A percentile compares a stretch with the other conserved stretches of the same genome.
phyloP scores from a whole-genome alignment of 30 jellyfish, hydroid and myxozoan genomes.

The Aurelia sp. region DNA sequence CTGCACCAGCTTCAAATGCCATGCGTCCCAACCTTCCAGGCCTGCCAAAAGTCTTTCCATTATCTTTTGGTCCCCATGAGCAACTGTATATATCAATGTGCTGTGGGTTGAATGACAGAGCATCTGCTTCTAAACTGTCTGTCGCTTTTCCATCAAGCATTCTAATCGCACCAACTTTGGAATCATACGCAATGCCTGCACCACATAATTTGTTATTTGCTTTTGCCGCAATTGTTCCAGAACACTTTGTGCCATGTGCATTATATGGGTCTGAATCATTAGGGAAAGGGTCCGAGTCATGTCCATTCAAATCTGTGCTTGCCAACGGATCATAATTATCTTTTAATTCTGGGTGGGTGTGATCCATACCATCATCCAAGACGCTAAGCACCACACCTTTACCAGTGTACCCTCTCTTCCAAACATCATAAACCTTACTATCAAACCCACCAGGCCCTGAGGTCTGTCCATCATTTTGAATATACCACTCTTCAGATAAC shows the following conservation, averaged over 20 bases:
- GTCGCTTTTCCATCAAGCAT: conserved; percentile 98
- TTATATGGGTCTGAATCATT: conserved; percentile 96
- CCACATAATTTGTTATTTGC: conserved; percentile 97
- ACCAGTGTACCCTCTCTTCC: conserved; percentile 94
- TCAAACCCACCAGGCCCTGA: conserved; percentile 93
- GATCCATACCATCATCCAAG: conserved; percentile 98
- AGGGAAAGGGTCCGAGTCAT: conserved; percentile 96
- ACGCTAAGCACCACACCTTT: conserved; percentile 90
- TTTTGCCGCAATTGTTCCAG: conserved; percentile 98
- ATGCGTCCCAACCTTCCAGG: conserved; percentile 95
- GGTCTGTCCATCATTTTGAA: conserved; percentile 86
- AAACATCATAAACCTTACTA: conserved; percentile 70
- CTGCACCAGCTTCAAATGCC: conserved; percentile 94
- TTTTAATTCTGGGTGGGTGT: conserved; percentile 94
- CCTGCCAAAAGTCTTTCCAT: conserved; percentile 96
- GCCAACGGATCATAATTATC: conserved; percentile 93
- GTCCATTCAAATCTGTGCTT: conserved; percentile 94
- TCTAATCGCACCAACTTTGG: conserved; percentile 94
- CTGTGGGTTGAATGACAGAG: conserved; percentile 84
- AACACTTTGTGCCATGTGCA: conserved; percentile 99
- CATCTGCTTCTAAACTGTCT: conserved; percentile 97
- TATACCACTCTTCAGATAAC: conserved; percentile 85
- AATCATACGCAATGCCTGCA: conserved; percentile 93
- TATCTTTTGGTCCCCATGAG: conserved; percentile 99
- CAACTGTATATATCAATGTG: conserved; percentile 97